These are phyloP conservation scores for Pyrocoelia pectoralis DNA, from an alignment of 2,888 invertebrate genomes.

Conservation along the genomic window DNA sequence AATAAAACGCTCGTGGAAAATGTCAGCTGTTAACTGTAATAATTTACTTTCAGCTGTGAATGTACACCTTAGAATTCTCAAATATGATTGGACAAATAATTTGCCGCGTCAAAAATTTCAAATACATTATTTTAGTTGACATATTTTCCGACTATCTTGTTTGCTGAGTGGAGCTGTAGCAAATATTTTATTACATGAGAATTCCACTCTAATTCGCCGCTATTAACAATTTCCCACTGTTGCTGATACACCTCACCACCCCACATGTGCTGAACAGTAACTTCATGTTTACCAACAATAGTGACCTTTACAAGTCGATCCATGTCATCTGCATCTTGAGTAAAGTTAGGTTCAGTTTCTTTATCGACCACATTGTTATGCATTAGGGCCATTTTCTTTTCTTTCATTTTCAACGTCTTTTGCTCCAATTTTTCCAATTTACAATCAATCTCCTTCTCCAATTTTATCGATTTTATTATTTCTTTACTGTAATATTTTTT, in stretches of 20 bases:
- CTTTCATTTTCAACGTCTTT: slow-evolving; percentile 57
- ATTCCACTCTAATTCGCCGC: slow-evolving; percentile 55
- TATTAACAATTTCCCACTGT: slow-evolving; percentile 58
- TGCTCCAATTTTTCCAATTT: slow-evolving; percentile 59
- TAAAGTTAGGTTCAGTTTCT: slow-evolving; percentile 9
- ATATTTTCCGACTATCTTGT: too few relatives aligned
- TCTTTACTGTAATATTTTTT: slow-evolving; percentile 32
- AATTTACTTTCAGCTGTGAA: too few relatives aligned
- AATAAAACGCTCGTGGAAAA: too few relatives aligned
- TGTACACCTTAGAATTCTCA: too few relatives aligned
- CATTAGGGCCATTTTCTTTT: slow-evolving; percentile 54
- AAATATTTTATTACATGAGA: slow-evolving; percentile 45
- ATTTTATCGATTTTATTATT: slow-evolving; percentile 43
- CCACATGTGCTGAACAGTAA: slow-evolving; percentile 46
- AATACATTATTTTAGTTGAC: too few relatives aligned
- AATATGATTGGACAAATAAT: too few relatives aligned
- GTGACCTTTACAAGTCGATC: slow-evolving; percentile 39
- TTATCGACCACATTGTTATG: slow-evolving; percentile 45
- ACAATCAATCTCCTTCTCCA: slow-evolving; percentile 54
- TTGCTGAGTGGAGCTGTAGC: too few relatives aligned
- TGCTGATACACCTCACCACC: slow-evolving; percentile 57
- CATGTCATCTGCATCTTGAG: slow-evolving; percentile 12
- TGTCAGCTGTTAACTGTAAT: too few relatives aligned
- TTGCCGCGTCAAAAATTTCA: too few relatives aligned
- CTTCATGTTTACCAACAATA: slow-evolving; percentile 29